A percentile compares a stretch with the other conserved stretches of the same genome.
These are phyloP conservation scores for Drosophila rhopaloa DNA, from an alignment of 1,140 invertebrate genomes.

Conservation along the genomic window DNA sequence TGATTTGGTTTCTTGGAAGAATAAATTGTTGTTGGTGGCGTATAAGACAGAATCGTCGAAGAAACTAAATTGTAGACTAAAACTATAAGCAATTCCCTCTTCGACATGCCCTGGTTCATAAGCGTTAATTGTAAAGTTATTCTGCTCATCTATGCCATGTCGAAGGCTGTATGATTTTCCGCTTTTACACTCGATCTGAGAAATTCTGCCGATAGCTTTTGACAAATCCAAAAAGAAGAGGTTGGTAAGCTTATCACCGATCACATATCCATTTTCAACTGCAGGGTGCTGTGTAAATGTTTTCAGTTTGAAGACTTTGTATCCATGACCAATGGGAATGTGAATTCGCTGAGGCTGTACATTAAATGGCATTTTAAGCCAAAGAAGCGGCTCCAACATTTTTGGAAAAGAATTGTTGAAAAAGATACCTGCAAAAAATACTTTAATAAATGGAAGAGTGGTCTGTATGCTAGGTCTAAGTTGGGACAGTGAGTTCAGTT, in stretches of 20 bases:
- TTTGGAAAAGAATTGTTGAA: not conserved
- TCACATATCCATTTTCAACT: slow-evolving; percentile 4
- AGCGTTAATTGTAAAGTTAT: too few species aligned
- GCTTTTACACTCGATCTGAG: slow-evolving; percentile 1
- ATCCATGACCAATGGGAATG: not conserved
- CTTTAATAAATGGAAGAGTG: too few species aligned
- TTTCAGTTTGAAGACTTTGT: not conserved
- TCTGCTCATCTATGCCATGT: not conserved
- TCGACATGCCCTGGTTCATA: not conserved
- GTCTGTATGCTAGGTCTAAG: too few species aligned
- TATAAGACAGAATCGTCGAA: not conserved
- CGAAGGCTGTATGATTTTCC: not conserved
- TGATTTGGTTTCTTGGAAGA: not conserved
- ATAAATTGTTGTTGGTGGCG: not conserved
- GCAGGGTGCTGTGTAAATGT: not conserved
- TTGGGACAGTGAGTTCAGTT: too few species aligned
- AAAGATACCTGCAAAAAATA: not conserved
- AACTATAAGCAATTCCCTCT: not conserved
- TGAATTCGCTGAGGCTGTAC: not conserved
- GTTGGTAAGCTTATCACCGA: not conserved
- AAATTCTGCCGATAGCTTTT: not conserved
- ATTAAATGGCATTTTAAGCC: slow-evolving; percentile 1
- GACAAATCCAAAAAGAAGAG: slow-evolving; percentile 1
- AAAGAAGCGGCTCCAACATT: not conserved
- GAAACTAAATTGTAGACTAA: not conserved